Evolutionary conservation across 2,888 invertebrate species (phyloP).

Genomic region (Meloe dianella): DNA sequence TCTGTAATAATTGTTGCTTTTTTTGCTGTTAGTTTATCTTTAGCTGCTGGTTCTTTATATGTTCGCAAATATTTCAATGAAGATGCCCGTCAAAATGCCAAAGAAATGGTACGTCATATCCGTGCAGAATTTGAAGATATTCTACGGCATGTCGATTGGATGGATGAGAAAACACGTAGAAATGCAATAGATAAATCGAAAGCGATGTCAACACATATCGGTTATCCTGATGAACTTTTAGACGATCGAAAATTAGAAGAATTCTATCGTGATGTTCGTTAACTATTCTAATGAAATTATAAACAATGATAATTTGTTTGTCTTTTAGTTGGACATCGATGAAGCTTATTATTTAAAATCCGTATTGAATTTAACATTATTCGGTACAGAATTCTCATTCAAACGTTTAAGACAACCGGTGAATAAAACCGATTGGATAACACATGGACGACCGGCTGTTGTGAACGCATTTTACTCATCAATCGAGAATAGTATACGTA

Average conservation of each 20-base stretch:
- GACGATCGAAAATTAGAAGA: constrained; percentile 80
- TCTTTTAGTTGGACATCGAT: constrained; percentile 71
- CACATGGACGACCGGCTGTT: constrained; percentile 82
- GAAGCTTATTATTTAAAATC: constrained; percentile 76
- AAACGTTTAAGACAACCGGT: constrained; percentile 77
- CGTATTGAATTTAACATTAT: constrained; percentile 77
- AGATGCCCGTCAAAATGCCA: constrained; percentile 79
- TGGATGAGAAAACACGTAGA: constrained; percentile 82
- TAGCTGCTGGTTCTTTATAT: constrained; percentile 83
- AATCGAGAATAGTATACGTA: constrained; percentile 87
- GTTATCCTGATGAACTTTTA: constrained; percentile 89
- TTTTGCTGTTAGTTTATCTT: constrained; percentile 71
- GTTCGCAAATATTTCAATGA: constrained; percentile 88
- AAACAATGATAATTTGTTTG: not conserved
- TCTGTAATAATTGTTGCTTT: constrained; percentile 12
- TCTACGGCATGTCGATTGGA: constrained; percentile 84
- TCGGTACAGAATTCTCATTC: constrained; percentile 82
- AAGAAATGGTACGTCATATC: constrained; percentile 89
- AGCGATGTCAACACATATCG: constrained; percentile 87
- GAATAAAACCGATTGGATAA: constrained; percentile 86
- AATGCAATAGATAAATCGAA: constrained; percentile 81
- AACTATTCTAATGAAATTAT: not conserved
- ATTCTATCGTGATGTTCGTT: constrained; percentile 74
- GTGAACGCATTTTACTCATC: constrained; percentile 88
- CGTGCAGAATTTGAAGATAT: constrained; percentile 82